phyloP scores from a whole-genome alignment of 64 coral and sea anemone species.

The Actinia tenebrosa region DNA sequence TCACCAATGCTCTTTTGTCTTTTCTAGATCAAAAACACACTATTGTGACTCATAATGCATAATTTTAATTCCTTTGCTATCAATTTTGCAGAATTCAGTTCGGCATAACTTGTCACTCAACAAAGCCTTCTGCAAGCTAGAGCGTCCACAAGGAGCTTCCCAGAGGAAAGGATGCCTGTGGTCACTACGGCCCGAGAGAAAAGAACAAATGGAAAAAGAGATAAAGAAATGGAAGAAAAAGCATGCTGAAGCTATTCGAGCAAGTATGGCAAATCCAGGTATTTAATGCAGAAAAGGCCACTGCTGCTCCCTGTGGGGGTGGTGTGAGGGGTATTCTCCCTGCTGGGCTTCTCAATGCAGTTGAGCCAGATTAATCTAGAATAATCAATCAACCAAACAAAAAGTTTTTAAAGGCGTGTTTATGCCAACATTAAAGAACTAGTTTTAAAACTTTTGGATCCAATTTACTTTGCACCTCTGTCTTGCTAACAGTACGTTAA shows the following conservation, averaged over 20 bases:
- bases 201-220: slow-evolving; percentile 97
- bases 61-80: neutral
- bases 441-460: neutral
- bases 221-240: slow-evolving; percentile 99
- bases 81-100: slow-evolving; percentile 81
- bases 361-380: neutral
- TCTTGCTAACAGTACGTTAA: too few relatives aligned
- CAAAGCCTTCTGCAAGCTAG: slow-evolving; percentile 98
- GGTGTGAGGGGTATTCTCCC: neutral
- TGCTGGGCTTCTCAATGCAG: neutral
- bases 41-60: neutral
- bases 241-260: slow-evolving; percentile 91
- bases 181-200: slow-evolving; percentile 88
- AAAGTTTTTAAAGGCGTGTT: slow-evolving; percentile 20
- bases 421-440: neutral
- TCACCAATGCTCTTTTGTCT: neutral
- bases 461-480: neutral
- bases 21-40: neutral
- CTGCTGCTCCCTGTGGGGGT: neutral
- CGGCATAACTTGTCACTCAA: slow-evolving; percentile 95
- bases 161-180: slow-evolving; percentile 98
- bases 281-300: neutral
- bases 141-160: slow-evolving; percentile 95
- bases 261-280: slow-evolving; percentile 99
- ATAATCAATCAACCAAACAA: neutral